Conservation (phyloP, 2,888 invertebrate genomes). For the Biston betularia region DNA sequence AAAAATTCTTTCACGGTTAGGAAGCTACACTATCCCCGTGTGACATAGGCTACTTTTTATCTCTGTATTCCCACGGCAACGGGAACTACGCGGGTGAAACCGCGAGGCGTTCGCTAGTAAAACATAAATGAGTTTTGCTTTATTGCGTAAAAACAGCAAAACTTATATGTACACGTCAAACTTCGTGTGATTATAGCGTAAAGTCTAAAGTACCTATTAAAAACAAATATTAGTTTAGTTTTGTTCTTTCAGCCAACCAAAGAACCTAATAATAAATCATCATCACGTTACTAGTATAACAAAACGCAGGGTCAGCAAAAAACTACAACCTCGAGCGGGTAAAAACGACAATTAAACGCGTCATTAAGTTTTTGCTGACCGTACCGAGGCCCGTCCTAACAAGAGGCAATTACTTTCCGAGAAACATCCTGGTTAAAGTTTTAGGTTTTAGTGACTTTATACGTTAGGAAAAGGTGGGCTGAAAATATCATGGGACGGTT, state of each 20-base stretch:
- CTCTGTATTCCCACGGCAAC: too few species aligned
- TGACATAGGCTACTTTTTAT: too few species aligned
- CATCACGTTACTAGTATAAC: constrained; percentile 14
- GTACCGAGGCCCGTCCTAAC: constrained; percentile 13
- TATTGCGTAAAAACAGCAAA: too few species aligned
- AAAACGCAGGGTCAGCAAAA: constrained; percentile 44
- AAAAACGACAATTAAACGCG: constrained; percentile 62
- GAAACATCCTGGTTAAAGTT: constrained; percentile 14
- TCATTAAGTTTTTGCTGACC: constrained; percentile 34
- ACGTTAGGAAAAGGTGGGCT: neutral
- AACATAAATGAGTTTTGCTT: too few species aligned
- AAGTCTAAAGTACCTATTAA: too few species aligned
- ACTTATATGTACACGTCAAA: neutral
- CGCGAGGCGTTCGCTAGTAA: too few species aligned
- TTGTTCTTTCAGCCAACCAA: neutral
- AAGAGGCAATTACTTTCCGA: constrained; percentile 23
- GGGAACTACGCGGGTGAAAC: too few species aligned
- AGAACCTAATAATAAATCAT: constrained; percentile 20
- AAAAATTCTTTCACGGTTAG: too few species aligned
- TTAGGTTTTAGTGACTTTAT: constrained; percentile 20
- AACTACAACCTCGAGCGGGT: constrained; percentile 51
- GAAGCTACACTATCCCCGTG: too few species aligned
- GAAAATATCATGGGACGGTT: neutral
- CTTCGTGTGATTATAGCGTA: neutral
- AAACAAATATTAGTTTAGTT: neutral